These are phyloP conservation scores for Stomatorhinus ivindoensis DNA, from an alignment of 2,113 vertebrate genomes.

Conservation along the genomic window DNA sequence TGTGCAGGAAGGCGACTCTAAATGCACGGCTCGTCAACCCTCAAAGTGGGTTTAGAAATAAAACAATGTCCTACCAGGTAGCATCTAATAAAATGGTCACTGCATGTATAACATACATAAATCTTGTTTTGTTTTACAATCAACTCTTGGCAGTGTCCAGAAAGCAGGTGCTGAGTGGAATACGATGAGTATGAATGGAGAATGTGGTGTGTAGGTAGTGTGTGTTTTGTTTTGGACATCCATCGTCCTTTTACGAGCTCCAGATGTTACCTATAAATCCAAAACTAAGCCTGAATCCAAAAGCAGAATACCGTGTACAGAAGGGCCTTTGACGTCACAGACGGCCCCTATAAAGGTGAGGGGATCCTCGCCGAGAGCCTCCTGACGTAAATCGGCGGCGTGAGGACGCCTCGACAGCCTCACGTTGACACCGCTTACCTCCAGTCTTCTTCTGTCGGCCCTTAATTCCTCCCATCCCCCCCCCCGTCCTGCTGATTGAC, in stretches of 20 bases:
- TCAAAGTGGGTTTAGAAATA: neutral
- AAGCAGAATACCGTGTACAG: neutral
- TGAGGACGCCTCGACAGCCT: neutral
- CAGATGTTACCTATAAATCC: neutral
- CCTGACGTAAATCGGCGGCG: neutral
- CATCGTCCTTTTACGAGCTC: neutral
- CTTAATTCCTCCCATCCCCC: neutral
- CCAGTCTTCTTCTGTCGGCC: neutral
- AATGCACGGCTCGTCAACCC: neutral
- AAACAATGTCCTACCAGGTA: neutral
- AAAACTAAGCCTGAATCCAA: neutral
- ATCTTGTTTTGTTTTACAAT: slow-evolving; percentile 2
- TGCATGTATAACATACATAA: neutral
- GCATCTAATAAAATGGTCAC: neutral
- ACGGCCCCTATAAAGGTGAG: neutral
- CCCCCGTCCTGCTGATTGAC: neutral
- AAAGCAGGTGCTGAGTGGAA: neutral
- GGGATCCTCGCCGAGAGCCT: neutral
- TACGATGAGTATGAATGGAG: neutral
- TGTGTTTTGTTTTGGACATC: neutral
- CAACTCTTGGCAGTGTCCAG: neutral
- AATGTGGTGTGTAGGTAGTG: neutral
- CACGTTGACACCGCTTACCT: neutral
- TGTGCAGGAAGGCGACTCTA: neutral
- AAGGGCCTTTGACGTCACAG: neutral